Evolutionary conservation across 1,140 invertebrate species (phyloP).

Genomic region (Heliconius eleuchia): DNA sequence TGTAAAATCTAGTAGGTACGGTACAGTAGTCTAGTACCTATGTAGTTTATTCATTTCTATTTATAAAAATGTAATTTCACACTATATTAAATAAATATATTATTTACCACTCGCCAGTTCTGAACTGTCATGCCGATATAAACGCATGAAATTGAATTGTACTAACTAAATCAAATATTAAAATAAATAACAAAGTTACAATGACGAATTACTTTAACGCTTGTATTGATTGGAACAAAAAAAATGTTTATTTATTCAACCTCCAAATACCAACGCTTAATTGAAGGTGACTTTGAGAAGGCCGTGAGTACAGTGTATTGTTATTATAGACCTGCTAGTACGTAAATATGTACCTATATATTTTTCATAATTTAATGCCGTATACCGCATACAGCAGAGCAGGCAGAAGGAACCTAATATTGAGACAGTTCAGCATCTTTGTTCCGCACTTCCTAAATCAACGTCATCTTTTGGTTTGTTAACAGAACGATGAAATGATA

Average conservation of each 20-base stretch:
- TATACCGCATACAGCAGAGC: too few relatives aligned
- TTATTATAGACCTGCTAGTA: background rate
- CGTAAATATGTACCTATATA: too few relatives aligned
- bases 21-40: background rate
- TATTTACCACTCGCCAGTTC: background rate
- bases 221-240: background rate
- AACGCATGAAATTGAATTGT: background rate
- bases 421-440: too few relatives aligned
- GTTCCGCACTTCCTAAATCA: too few relatives aligned
- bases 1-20: too few relatives aligned
- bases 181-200: background rate
- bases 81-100: background rate
- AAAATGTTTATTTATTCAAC: background rate
- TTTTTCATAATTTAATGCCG: too few relatives aligned
- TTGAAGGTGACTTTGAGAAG: background rate
- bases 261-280: constrained; percentile 12
- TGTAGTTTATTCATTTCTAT: background rate
- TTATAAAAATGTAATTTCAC: background rate
- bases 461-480: too few relatives aligned
- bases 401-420: too few relatives aligned
- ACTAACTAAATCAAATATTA: background rate
- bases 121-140: background rate
- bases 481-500: too few relatives aligned
- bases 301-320: background rate
- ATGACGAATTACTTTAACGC: background rate